Base-by-base conservation (phyloP, 2,888 invertebrate species). In the Chloromyia formosa region DNA sequence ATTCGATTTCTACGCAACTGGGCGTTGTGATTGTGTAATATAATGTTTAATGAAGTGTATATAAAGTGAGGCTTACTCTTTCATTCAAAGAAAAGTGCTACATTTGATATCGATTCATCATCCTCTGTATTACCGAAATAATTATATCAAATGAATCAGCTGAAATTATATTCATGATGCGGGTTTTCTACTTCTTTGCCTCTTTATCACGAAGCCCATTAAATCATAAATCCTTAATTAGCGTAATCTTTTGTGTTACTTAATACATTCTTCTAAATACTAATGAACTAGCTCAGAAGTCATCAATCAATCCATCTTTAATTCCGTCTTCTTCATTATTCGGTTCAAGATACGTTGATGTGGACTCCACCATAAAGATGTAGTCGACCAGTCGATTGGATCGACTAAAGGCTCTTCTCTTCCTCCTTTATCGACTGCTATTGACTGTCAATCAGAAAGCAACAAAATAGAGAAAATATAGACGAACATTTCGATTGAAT, bases 401-500 rank as follows among this genome's bases (percentile, higher is more conserved):
- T 35, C 27, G 27, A 35, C 27, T 35, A 2, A 1, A n/a, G 27
- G 23, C 35, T 14, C 66, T 9, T 22, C 23, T 27, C 35, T n/a
- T 35, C 20, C 10, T 66, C 49, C 22, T 18, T 22, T 22, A 49
- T 45, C 23, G 22, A 45, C 45, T 75, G 14, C 66, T 60, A 76
- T 74, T 76, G 74, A 61, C 76, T 74, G 76, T 76, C 76, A 76
- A 76, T 76, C 76, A 76, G 53, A 62, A 23, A 53, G 73, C 40
- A 74, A 62, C 62, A 64, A 64, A 35, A 64, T 64, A 22, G 45
- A 14, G 42, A 53, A 71, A 73, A 72, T 69, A 71, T 58, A 20
- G 53, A 72, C 74, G 45, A 58, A 14, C 45, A 72, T 74, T 69
- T 73, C 73, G 35, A 76, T 74, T 66, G 64, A 73, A 68, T 42